phyloP scores from a whole-genome alignment of 2,113 vertebrate species.

The Octodon degus region DNA sequence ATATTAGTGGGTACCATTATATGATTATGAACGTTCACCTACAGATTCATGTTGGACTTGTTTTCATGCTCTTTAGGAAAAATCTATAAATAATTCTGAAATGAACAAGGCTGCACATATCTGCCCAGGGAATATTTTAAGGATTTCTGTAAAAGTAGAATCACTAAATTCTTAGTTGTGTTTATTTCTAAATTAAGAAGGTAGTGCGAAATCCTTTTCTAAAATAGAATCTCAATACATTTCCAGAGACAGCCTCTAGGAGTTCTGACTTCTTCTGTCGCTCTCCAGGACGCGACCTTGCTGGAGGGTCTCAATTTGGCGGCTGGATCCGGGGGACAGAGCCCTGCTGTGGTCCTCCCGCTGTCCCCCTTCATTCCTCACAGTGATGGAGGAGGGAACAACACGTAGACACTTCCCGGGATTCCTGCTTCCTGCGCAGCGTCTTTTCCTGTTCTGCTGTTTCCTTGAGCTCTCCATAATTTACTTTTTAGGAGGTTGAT shows the following conservation, averaged over 20 bases:
- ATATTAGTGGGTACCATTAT: background rate
- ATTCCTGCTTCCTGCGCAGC: background rate
- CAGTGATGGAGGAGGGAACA: background rate
- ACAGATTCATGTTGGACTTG: background rate
- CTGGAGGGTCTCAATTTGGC: fast-evolving
- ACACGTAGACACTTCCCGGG: fast-evolving
- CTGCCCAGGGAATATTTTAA: background rate
- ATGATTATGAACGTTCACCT: background rate
- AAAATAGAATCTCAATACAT: background rate
- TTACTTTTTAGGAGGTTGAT: background rate
- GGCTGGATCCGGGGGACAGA: background rate
- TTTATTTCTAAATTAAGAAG: background rate
- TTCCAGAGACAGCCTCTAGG: background rate
- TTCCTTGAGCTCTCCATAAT: background rate
- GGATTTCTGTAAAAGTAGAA: background rate
- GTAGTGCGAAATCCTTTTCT: background rate
- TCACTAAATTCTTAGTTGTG: background rate
- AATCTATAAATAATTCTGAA: background rate
- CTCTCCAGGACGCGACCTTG: background rate
- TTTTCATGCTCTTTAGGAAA: background rate
- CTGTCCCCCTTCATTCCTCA: background rate
- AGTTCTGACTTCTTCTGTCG: background rate
- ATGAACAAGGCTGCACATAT: background rate
- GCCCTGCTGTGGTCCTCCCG: background rate
- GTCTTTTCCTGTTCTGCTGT: background rate